phyloP scores from a whole-genome alignment of 2,888 invertebrate species.

The Amiota minor region DNA sequence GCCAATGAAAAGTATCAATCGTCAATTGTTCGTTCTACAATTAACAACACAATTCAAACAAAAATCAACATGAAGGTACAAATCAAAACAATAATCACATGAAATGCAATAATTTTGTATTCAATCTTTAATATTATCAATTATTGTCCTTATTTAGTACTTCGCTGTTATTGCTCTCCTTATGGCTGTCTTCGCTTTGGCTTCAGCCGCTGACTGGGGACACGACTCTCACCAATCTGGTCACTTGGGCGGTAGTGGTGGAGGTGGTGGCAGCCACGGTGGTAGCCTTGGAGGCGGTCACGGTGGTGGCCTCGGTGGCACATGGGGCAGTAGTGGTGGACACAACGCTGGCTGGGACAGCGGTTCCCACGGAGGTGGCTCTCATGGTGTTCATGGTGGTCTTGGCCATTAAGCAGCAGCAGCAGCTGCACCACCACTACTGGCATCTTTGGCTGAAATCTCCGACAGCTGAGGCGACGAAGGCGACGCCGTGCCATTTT shows the following conservation, averaged over 20 bases:
- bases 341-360: constrained; percentile 13
- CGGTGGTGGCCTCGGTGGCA: too few relatives aligned
- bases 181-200: constrained; percentile 24
- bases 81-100: neutral
- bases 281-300: too few relatives aligned
- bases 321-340: constrained; percentile 6
- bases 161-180: constrained; percentile 16
- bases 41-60: constrained; percentile 2
- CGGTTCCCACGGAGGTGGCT: neutral
- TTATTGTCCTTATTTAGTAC: neutral
- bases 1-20: constrained; percentile 18
- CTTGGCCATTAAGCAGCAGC: neutral
- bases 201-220: constrained; percentile 5
- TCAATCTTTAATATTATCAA: too few relatives aligned
- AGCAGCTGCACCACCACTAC: neutral
- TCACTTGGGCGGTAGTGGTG: neutral
- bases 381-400: constrained; percentile 5
- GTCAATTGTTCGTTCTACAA: constrained; percentile 12
- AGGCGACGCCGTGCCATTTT: too few relatives aligned
- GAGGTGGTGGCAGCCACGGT: neutral
- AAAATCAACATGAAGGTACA: constrained; percentile 20
- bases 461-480: neutral
- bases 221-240: neutral
- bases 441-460: neutral
- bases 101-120: neutral